phyloP scores from a whole-genome alignment of 2,797 vertebrate genomes.

The Aythya fuligula region DNA sequence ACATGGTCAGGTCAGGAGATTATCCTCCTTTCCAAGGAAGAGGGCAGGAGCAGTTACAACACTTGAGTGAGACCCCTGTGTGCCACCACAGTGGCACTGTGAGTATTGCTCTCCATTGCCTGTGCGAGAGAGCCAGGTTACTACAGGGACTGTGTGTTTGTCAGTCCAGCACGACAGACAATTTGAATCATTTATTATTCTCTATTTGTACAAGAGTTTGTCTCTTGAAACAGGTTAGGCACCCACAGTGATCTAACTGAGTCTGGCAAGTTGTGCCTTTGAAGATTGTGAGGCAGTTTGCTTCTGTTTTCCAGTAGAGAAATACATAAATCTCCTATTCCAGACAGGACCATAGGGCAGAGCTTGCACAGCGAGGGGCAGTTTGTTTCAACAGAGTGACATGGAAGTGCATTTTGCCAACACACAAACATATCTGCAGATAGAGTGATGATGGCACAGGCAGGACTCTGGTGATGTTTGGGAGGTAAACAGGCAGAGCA shows the following conservation, averaged over 20 bases:
- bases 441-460: neutral
- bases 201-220: neutral
- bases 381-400: neutral
- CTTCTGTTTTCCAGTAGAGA: neutral
- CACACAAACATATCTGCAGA: neutral
- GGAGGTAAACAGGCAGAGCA: neutral
- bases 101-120: neutral
- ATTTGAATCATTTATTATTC: neutral
- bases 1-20: neutral
- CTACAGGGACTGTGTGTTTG: neutral
- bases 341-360: neutral
- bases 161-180: neutral
- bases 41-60: neutral
- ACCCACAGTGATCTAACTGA: neutral
- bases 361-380: neutral
- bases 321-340: neutral
- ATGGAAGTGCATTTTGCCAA: neutral
- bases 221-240: neutral
- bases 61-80: neutral
- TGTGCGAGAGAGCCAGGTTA: neutral
- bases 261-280: neutral
- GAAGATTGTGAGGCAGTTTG: neutral
- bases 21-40: neutral
- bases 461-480: neutral
- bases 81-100: neutral